Conservation (phyloP, 2,797 vertebrate species). For the Rhabdophis nuchalis region DNA sequence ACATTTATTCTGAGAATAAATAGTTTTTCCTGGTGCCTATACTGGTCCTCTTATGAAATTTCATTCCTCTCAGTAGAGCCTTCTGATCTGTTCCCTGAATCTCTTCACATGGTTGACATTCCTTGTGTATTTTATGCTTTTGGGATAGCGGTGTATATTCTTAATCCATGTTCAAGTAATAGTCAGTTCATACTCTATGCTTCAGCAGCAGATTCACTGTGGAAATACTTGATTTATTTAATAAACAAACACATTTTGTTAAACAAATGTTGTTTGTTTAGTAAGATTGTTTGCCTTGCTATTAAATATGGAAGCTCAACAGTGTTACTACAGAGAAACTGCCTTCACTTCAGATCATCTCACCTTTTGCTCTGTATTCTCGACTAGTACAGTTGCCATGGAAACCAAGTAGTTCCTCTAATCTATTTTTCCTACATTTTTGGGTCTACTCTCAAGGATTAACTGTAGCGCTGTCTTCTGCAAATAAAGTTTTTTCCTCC, state of each 20-base stretch:
- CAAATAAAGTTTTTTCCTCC: constrained; percentile 46
- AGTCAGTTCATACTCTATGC: background rate
- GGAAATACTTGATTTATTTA: constrained; percentile 2
- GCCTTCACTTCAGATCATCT: constrained; percentile 61
- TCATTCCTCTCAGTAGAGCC: background rate
- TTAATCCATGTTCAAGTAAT: background rate
- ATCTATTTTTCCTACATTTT: constrained; percentile 31
- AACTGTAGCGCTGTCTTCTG: constrained; percentile 59
- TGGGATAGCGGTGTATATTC: background rate
- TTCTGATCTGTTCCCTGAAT: background rate
- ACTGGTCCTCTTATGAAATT: background rate
- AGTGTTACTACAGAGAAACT: constrained; percentile 41
- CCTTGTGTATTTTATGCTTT: background rate
- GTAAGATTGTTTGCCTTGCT: constrained; percentile 21
- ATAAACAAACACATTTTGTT: background rate
- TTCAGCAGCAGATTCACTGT: background rate
- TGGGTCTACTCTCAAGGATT: constrained; percentile 56
- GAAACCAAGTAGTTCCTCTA: constrained; percentile 65
- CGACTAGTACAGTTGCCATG: constrained; percentile 74
- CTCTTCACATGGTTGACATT: background rate
- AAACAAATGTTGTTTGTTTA: background rate
- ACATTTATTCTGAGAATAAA: background rate
- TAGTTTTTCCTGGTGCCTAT: background rate
- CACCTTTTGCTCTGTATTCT: constrained; percentile 71
- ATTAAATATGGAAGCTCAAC: constrained; percentile 35